Evolutionary conservation across 2,797 vertebrate genomes (phyloP).

Genomic region (Periparus ater): DNA sequence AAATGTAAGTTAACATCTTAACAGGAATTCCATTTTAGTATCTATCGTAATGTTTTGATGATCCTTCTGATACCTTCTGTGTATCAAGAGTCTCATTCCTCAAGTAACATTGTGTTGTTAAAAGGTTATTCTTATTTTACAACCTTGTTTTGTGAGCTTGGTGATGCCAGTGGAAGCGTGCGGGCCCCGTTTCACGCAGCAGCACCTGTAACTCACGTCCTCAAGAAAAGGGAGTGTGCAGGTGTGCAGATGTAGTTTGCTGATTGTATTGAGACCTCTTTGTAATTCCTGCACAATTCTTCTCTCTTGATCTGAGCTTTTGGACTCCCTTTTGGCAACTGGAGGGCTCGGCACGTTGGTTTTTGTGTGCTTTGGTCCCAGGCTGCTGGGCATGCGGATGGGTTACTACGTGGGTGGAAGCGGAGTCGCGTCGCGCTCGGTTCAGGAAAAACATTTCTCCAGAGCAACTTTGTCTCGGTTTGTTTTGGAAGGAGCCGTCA

Average conservation of each 20-base stretch:
- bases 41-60: conserved; percentile 53
- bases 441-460: conserved; percentile 10
- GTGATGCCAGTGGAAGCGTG: background rate
- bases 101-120: background rate
- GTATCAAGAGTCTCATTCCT: background rate
- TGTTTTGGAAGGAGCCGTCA: conserved; percentile 33
- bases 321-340: background rate
- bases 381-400: background rate
- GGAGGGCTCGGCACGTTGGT: background rate
- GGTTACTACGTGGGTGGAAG: conserved; percentile 20
- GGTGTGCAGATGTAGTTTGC: background rate
- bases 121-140: conserved; percentile 49
- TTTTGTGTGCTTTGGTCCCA: background rate
- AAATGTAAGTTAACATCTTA: conserved; percentile 18
- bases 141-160: background rate
- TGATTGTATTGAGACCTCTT: background rate
- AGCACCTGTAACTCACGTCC: background rate
- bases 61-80: conserved; percentile 36
- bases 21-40: conserved; percentile 46
- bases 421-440: background rate
- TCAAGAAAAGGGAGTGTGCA: accelerated
- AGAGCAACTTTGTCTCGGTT: background rate
- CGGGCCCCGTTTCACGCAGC: accelerated
- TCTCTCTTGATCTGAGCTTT: background rate
- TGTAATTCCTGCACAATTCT: background rate